Conservation (phyloP, 2,113 vertebrate species). For the Pterocles burchelli region DNA sequence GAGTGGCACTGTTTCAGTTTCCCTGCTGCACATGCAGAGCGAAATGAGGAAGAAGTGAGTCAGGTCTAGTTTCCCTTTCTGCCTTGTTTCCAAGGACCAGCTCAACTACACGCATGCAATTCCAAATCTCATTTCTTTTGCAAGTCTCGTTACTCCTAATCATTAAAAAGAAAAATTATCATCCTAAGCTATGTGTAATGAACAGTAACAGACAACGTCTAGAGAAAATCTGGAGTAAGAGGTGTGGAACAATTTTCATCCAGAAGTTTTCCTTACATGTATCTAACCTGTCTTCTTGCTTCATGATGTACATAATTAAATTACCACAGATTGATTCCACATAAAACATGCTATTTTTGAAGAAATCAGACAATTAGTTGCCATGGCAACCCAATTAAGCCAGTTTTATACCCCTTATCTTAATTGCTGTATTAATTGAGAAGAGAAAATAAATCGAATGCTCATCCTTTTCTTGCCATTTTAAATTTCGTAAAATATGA, state of each 20-base stretch:
- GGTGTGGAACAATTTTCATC: background rate
- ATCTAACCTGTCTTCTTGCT: slow-evolving; percentile 28
- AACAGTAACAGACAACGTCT: background rate
- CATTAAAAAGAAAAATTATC: background rate
- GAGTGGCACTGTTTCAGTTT: rapidly evolving
- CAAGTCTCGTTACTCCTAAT: background rate
- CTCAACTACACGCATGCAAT: background rate
- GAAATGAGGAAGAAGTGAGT: background rate
- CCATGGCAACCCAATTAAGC: slow-evolving; percentile 75
- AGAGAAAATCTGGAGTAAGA: background rate
- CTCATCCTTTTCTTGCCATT: slow-evolving; percentile 62
- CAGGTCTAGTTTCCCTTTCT: background rate
- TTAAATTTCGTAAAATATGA: slow-evolving; percentile 67
- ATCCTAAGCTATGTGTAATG: background rate
- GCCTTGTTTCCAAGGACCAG: background rate
- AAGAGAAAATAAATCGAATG: slow-evolving; percentile 69
- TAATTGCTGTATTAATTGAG: slow-evolving; percentile 72
- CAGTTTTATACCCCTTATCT: slow-evolving; percentile 70
- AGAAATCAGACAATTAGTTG: slow-evolving; percentile 74
- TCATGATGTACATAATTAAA: slow-evolving; percentile 38
- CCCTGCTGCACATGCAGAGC: background rate
- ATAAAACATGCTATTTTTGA: slow-evolving; percentile 68
- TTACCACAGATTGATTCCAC: slow-evolving; percentile 65
- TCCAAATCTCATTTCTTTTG: background rate
- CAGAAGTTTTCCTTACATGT: background rate